These are phyloP conservation scores for Sebastes goodei DNA, from an alignment of 2,797 vertebrate genomes.

Conservation along the genomic window DNA sequence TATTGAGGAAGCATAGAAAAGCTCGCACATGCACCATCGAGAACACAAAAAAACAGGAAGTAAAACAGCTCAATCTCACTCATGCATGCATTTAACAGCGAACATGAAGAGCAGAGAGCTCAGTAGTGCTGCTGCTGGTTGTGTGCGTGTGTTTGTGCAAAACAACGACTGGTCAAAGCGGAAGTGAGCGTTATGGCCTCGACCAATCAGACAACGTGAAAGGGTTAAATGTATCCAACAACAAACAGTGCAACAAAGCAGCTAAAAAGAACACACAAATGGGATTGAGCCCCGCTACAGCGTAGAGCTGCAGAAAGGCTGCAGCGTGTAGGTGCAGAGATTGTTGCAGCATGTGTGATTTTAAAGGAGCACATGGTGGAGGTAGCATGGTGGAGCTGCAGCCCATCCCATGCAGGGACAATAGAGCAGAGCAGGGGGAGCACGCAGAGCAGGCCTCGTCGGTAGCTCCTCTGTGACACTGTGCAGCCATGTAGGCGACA, in stretches of 20 bases:
- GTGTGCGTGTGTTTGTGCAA: not conserved
- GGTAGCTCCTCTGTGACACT: not conserved
- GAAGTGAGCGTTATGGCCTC: slow-evolving; percentile 62
- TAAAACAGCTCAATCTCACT: not conserved
- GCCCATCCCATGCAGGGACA: slow-evolving; percentile 72
- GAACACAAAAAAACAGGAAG: not conserved
- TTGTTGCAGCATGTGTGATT: not conserved
- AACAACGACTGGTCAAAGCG: slow-evolving; percentile 55
- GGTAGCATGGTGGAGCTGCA: slow-evolving; percentile 54
- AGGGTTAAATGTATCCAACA: slow-evolving; percentile 55
- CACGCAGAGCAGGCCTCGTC: slow-evolving; percentile 28
- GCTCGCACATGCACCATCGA: not conserved
- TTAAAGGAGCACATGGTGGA: slow-evolving; percentile 79
- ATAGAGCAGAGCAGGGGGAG: slow-evolving; percentile 38
- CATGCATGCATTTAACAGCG: not conserved
- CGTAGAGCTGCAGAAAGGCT: not conserved
- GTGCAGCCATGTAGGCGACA: not conserved
- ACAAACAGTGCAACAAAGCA: slow-evolving; percentile 8
- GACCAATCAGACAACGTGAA: slow-evolving; percentile 66
- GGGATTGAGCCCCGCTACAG: not conserved
- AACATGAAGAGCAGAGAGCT: not conserved
- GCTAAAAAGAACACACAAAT: not conserved
- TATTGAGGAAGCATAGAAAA: not conserved
- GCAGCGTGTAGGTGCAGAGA: not conserved
- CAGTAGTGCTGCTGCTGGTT: not conserved